Evolutionary conservation across 2,797 vertebrate genomes (phyloP), one percentile per base, ranked within the genome.

Genomic region (Botia almorhae): DNA sequence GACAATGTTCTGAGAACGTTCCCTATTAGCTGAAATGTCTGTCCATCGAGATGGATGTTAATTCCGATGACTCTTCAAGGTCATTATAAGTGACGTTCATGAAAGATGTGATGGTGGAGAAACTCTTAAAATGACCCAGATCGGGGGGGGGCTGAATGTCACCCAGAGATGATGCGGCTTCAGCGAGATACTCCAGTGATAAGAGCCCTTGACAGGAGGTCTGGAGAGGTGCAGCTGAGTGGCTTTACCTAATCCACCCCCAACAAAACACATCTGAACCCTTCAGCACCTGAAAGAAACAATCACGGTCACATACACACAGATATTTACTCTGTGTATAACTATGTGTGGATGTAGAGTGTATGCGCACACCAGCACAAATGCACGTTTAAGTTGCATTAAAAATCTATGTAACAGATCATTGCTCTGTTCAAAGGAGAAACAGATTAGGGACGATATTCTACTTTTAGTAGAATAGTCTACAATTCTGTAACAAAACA

Each of bases 191-290:
- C 82, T 85, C 61, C 39, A 82, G 39, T 53, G 21, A 8, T 29
- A 53, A 84, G 82, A 78, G 80, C 77, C 33, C 82, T 86, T 63
- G 58, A 82, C 74, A 71, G 8, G 10, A 56, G 29, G 69, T 68
- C 61, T 71, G 65, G 69, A 69, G 70, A 81, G 74, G 71, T 36
- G 3, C 61, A 83, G 80, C 61, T 36, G 58, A 80, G 77, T 84
- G 76, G 76, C 64, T 74, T 82, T 82, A 82, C 73, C 76, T 82
- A 85, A 83, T 81, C 69, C 82, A 65, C 64, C 69, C 51, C 74
- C 77, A n/a, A 74, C 58, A 78, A 65, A 29, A 78, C 48, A 19
- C 75, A 74, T 76, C 46, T 73, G n/a, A 73, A 73, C 65, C 58
- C 7, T 53, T 46, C 8, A 39, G 73, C 39, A 58, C 75, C 36